Evolutionary conservation across 2,797 vertebrate genomes (phyloP), one percentile per base, ranked within the genome.

Genomic region (Sebastiscus tertius): DNA sequence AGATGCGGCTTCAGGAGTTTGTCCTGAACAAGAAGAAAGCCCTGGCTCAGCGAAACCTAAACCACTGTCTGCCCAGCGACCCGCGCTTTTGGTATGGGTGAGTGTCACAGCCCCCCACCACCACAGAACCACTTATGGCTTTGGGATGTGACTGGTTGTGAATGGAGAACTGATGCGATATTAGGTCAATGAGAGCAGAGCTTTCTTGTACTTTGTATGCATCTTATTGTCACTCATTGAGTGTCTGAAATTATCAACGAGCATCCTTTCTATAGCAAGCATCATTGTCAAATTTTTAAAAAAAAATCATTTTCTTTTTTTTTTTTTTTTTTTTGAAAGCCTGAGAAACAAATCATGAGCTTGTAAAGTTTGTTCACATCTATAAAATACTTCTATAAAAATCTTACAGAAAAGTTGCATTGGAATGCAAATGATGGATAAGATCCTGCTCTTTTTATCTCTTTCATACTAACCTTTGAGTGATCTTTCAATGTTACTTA

Each of bases 1-100:
- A 99, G 96, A 97, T 99, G 98, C 97, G 98, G 67, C 90, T 99
- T n/a, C 98, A 99, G 84, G 98, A 99, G 86, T 99, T 99, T 85
- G 98, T 99, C 67, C 95, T 99, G 80, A 99, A 98, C 88, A 99
- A 99, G 89, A 99, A 99, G 96, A 99, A 99, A 91, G 98, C 98
- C 0, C 94, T 99, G 92, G 98, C 98, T 75, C 98, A 99, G 89
- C 95, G 98, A 77, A 98, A 93, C 91, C 96, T 99, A 74, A 99
- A 99, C 96, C 98, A 99, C 95, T 98, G 97, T 93, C 95, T 99
- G 87, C 96, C 98, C 90, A 96, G 94, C 1, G 97, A 99, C 91
- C 98, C 97, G 3, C 97, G 97, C 94, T 98, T 97, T 96, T 99
- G 98, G 97, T 99, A 98, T n/a, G 97, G 97, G 98, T 99, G 94